phyloP scores from a whole-genome alignment of 1,140 invertebrate genomes.

The Melanaphis sacchari region DNA sequence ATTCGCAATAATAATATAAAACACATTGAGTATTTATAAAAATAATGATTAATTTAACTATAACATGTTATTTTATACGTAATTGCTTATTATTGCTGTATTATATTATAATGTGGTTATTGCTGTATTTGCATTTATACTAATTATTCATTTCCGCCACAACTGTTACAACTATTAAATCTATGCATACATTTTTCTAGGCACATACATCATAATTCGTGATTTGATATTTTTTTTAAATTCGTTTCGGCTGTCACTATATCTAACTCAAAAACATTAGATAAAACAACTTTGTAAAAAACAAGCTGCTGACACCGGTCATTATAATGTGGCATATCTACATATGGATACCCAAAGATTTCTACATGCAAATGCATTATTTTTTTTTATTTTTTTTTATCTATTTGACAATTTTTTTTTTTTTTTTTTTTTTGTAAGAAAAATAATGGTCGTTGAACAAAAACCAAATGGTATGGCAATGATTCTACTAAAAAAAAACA shows the following conservation, averaged over 20 bases:
- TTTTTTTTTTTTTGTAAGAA: background rate
- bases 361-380: background rate
- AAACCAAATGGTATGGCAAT: background rate
- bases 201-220: background rate
- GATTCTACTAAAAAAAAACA: background rate
- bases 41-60: constrained; percentile 4
- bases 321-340: background rate
- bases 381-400: background rate
- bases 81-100: background rate
- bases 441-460: background rate
- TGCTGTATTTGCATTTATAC: background rate
- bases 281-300: background rate
- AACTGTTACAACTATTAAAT: background rate
- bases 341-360: background rate
- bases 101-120: background rate
- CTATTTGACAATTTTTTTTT: background rate
- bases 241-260: background rate
- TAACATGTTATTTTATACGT: background rate
- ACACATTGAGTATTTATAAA: background rate
- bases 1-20: background rate
- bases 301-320: background rate
- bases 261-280: background rate
- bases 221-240: background rate
- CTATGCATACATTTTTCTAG: background rate
- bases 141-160: background rate